These are phyloP conservation scores for Platerodrilus igneus DNA, from an alignment of 2,888 invertebrate species.

Conservation along the genomic window DNA sequence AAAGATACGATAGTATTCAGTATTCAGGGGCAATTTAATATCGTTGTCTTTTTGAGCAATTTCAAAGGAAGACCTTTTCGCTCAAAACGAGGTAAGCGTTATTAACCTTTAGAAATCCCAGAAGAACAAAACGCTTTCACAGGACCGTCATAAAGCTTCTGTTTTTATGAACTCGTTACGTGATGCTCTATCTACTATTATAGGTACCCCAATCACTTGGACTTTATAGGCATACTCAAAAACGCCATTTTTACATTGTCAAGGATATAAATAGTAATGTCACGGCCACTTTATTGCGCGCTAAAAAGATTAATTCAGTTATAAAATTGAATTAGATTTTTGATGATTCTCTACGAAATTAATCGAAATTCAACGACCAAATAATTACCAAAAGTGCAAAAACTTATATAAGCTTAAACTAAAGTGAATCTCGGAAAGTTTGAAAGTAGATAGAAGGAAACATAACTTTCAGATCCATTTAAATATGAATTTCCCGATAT, in stretches of 20 bases:
- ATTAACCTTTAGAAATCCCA: constrained; percentile 35
- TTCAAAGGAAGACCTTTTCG: constrained; percentile 34
- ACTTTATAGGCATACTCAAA: constrained; percentile 25
- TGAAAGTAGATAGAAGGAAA: constrained; percentile 28
- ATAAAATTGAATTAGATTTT: too few relatives aligned
- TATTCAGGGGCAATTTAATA: constrained; percentile 36
- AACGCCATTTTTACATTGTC: constrained; percentile 16
- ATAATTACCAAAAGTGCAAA: too few relatives aligned
- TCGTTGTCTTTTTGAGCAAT: constrained; percentile 42
- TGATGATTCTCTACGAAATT: too few relatives aligned
- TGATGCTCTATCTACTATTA: constrained; percentile 28
- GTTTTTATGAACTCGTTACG: constrained; percentile 43
- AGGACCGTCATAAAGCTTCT: constrained; percentile 43
- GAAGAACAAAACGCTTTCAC: constrained; percentile 39
- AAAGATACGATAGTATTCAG: constrained; percentile 21
- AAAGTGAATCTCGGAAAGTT: constrained; percentile 30
- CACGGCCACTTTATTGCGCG: too few relatives aligned
- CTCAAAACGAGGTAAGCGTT: constrained; percentile 31
- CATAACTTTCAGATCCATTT: constrained; percentile 31
- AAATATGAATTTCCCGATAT: constrained; percentile 33
- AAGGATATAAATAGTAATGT: constrained; percentile 21
- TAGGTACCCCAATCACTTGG: constrained; percentile 39
- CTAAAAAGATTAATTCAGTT: too few relatives aligned
- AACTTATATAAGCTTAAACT: too few relatives aligned
- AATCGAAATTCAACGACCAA: too few relatives aligned